Percentiles rank a stretch among this genome's conserved stretches.
phyloP scores from a whole-genome alignment of 2,113 vertebrate genomes.

The Nicator chloris region DNA sequence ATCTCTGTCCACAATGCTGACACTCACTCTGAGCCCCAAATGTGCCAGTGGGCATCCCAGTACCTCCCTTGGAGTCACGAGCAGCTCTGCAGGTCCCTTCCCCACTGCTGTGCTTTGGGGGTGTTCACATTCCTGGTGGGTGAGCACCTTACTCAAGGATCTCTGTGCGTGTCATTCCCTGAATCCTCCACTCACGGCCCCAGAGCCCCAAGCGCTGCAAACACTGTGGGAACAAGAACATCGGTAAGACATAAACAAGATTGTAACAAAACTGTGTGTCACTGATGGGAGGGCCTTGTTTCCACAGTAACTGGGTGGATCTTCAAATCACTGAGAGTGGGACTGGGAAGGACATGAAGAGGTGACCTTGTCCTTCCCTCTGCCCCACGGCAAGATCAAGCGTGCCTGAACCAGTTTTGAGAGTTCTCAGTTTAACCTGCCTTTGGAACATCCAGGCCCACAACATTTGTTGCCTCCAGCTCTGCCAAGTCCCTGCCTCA shows the following conservation, averaged over 20 bases:
- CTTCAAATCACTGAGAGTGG: neutral
- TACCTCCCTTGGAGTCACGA: neutral
- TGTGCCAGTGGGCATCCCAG: neutral
- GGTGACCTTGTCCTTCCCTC: neutral
- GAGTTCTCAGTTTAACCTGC: neutral
- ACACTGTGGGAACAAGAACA: neutral
- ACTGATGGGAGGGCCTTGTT: neutral
- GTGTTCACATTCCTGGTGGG: neutral
- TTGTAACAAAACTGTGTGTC: neutral
- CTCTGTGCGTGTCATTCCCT: neutral
- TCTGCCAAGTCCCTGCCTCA: neutral
- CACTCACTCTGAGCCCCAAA: neutral
- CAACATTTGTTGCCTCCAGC: neutral
- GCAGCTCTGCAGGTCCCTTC: neutral
- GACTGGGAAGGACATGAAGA: neutral
- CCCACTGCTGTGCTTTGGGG: accelerated
- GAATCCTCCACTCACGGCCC: neutral
- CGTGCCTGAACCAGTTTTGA: neutral
- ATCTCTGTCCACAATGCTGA: neutral
- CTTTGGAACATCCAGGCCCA: neutral
- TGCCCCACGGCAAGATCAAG: neutral
- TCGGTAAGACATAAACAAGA: neutral
- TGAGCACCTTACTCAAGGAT: neutral
- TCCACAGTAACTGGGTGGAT: neutral
- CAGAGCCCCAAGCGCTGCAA: neutral